These are phyloP conservation scores for Drosophila sp. DNA, from an alignment of 1,140 invertebrate species.

Conservation along the genomic window DNA sequence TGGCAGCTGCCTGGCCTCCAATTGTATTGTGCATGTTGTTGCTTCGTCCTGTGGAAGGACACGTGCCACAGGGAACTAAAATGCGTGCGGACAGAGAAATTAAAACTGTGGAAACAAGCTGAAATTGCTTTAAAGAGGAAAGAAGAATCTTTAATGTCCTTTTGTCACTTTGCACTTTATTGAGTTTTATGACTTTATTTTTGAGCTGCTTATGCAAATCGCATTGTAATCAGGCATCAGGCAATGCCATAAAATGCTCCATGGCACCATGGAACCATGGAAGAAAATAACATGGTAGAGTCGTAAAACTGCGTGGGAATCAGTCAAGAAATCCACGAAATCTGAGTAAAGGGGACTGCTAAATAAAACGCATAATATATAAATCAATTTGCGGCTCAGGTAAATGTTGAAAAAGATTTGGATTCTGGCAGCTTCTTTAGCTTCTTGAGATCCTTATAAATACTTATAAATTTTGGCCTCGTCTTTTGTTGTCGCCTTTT, in stretches of 20 bases:
- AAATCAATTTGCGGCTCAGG: slow-evolving; percentile 75
- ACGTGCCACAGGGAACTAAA: slow-evolving; percentile 3
- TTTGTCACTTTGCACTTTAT: slow-evolving; percentile 76
- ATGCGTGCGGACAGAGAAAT: slow-evolving; percentile 18
- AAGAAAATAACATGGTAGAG: slow-evolving; percentile 2
- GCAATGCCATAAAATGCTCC: slow-evolving; percentile 31
- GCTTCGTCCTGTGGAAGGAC: neutral
- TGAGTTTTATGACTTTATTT: slow-evolving; percentile 77
- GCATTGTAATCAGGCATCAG: slow-evolving; percentile 66
- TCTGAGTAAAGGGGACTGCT: too few relatives aligned
- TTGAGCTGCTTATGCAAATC: slow-evolving; percentile 75
- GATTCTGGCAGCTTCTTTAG: slow-evolving; percentile 34
- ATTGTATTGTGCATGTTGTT: slow-evolving; percentile 8
- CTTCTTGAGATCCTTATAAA: slow-evolving; percentile 42
- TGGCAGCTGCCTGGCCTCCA: slow-evolving; percentile 23
- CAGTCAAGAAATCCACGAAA: neutral
- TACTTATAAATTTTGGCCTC: slow-evolving; percentile 34
- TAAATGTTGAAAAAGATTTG: slow-evolving; percentile 35
- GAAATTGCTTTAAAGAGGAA: neutral
- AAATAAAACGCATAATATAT: neutral
- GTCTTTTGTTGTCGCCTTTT: slow-evolving; percentile 63
- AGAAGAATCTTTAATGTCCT: slow-evolving; percentile 63
- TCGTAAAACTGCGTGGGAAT: slow-evolving; percentile 12
- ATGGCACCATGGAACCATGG: too few relatives aligned
- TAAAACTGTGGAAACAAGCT: slow-evolving; percentile 29